These are phyloP conservation scores for Magallana angulata DNA, from an alignment of 1,140 invertebrate genomes.

Conservation along the genomic window DNA sequence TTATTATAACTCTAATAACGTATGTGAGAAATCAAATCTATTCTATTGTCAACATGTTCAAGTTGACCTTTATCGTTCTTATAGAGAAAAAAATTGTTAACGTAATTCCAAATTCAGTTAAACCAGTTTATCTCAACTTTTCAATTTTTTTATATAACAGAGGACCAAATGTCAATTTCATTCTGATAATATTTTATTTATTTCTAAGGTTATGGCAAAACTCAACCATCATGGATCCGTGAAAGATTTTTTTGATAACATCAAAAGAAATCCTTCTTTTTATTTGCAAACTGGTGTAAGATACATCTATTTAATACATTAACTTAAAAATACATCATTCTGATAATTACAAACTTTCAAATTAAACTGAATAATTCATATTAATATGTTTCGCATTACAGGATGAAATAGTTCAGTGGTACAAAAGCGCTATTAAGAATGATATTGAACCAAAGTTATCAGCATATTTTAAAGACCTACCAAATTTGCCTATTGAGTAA, in stretches of 20 bases:
- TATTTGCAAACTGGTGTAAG: constrained; percentile 58
- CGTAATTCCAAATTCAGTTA: too few relatives aligned
- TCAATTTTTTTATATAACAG: too few relatives aligned
- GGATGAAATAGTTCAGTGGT: constrained; percentile 71
- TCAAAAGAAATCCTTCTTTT: constrained; percentile 55
- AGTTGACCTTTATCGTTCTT: too few relatives aligned
- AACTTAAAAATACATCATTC: not conserved
- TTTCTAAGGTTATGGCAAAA: constrained; percentile 51
- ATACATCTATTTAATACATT: not conserved
- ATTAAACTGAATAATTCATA: too few relatives aligned
- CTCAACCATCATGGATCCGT: constrained; percentile 43
- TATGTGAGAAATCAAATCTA: too few relatives aligned
- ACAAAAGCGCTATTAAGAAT: constrained; percentile 73
- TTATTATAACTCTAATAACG: too few relatives aligned
- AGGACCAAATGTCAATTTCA: not conserved
- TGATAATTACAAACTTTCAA: too few relatives aligned
- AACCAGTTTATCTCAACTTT: too few relatives aligned
- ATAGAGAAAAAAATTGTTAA: too few relatives aligned
- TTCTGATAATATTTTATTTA: not conserved
- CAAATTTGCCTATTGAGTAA: constrained; percentile 68
- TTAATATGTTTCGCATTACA: constrained; percentile 2
- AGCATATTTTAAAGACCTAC: constrained; percentile 64
- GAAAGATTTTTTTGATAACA: constrained; percentile 43
- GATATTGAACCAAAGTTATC: constrained; percentile 72
- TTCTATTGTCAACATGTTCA: too few relatives aligned